Evolutionary conservation across 2,797 vertebrate genomes (phyloP), one percentile per base, ranked within the genome.

Genomic region (Muraenolepis orangiensis): DNA sequence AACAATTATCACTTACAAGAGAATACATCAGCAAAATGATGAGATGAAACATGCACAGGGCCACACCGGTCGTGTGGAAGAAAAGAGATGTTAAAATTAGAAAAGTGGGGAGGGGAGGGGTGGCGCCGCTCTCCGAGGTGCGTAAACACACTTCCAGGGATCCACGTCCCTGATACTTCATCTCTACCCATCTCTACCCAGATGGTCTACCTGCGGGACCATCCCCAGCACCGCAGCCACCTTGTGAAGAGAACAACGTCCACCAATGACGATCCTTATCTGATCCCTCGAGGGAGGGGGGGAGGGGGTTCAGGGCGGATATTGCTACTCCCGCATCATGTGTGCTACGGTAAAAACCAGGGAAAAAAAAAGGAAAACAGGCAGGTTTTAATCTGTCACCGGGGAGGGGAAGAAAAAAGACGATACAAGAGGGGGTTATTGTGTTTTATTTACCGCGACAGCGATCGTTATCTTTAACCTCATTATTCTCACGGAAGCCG

Each of bases 141-240:
- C 78, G 80, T 87, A 89, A 91, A 93, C 85, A 88, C 75, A 81
- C 32, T 80, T 85, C 77, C 88, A 88, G n/a, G n/a, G n/a, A n/a
- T 90, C 87, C 89, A 85, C 90, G 89, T 91, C 76, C 73, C 85
- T 82, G 84, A 86, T 79, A 75, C 80, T 84, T 84, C 85, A 79
- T 82, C 76, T 84, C 78, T 70, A 46, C 42, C 42, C n/a, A n/a
- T n/a, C n/a, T n/a, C n/a, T n/a, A n/a, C n/a, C n/a, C n/a, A n/a
- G n/a, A n/a, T n/a, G n/a, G n/a, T n/a, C n/a, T n/a, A n/a, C n/a
- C n/a, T n/a, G 36, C 12, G 36, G 40, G 40, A 34, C 69, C 20
- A 57, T 30, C 70, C 32, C 61, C 80, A 73, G 38, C 78, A 7
- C 74, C 70, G n/a, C 68, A 79, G 34, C 74, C 81, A 80, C 81